Evolutionary conservation across 2,797 vertebrate genomes (phyloP).

Genomic region (Sorex maritimensis): DNA sequence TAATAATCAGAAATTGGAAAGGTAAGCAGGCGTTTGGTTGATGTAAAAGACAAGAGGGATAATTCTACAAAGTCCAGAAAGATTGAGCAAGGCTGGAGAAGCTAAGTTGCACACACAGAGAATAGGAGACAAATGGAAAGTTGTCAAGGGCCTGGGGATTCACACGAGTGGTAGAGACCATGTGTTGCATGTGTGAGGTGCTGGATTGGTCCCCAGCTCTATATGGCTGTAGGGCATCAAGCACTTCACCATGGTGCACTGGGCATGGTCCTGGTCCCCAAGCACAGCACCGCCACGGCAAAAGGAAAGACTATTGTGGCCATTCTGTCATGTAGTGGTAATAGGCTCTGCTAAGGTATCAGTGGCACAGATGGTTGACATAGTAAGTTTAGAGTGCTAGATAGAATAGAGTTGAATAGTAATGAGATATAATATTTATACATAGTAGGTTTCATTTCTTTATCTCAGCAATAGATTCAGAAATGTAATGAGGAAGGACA

Average conservation of each 20-base stretch:
- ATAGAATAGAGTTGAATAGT: slow-evolving; percentile 14
- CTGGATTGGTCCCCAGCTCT: too few relatives aligned
- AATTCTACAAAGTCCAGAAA: not conserved
- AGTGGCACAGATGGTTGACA: not conserved
- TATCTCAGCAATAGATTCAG: not conserved
- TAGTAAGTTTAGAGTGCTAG: not conserved
- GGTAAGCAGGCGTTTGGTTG: slow-evolving; percentile 34
- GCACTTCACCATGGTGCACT: too few relatives aligned
- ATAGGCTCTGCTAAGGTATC: not conserved
- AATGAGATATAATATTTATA: not conserved
- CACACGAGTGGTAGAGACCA: too few relatives aligned
- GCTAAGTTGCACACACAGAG: not conserved
- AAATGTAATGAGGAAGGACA: not conserved
- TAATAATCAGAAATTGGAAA: slow-evolving; percentile 8
- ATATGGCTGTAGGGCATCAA: too few relatives aligned
- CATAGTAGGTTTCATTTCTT: slow-evolving; percentile 9
- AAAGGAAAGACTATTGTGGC: not conserved
- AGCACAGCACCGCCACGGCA: too few relatives aligned
- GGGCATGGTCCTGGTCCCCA: too few relatives aligned
- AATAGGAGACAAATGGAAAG: slow-evolving; percentile 12
- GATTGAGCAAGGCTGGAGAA: not conserved
- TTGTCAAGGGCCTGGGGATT: not conserved
- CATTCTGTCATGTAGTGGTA: not conserved
- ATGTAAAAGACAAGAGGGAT: slow-evolving; percentile 1
- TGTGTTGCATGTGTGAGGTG: too few relatives aligned